phyloP scores from a whole-genome alignment of 2,113 vertebrate species.

The Emydocephalus ijimae region DNA sequence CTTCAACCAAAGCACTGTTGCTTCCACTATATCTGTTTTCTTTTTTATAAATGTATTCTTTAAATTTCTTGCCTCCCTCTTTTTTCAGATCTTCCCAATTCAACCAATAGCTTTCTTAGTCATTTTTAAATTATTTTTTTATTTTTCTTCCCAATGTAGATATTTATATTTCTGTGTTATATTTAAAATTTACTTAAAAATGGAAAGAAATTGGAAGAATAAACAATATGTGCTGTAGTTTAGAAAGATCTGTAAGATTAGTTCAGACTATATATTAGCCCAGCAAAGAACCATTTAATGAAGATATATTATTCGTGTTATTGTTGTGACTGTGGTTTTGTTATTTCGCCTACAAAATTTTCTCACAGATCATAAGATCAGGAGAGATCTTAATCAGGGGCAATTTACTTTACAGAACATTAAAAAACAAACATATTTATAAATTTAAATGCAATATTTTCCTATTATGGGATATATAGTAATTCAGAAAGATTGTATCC shows the following conservation, averaged over 20 bases:
- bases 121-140: background rate
- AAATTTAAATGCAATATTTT: background rate
- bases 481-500: conserved; percentile 6
- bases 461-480: background rate
- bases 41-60: background rate
- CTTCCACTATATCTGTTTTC: background rate
- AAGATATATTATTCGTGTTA: background rate
- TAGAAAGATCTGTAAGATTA: background rate
- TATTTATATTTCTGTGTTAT: background rate
- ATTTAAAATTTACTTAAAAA: background rate
- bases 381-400: background rate
- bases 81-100: background rate
- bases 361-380: background rate
- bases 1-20: background rate
- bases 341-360: background rate
- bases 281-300: background rate
- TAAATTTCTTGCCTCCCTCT: background rate
- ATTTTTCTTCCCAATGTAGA: background rate
- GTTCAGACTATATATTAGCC: background rate
- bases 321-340: too few relatives aligned
- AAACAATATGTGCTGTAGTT: background rate
- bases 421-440: background rate
- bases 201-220: background rate
- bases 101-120: background rate
- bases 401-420: background rate